Base-by-base conservation (phyloP, 2,113 vertebrate species). In the Chascanopsetta lugubris region DNA sequence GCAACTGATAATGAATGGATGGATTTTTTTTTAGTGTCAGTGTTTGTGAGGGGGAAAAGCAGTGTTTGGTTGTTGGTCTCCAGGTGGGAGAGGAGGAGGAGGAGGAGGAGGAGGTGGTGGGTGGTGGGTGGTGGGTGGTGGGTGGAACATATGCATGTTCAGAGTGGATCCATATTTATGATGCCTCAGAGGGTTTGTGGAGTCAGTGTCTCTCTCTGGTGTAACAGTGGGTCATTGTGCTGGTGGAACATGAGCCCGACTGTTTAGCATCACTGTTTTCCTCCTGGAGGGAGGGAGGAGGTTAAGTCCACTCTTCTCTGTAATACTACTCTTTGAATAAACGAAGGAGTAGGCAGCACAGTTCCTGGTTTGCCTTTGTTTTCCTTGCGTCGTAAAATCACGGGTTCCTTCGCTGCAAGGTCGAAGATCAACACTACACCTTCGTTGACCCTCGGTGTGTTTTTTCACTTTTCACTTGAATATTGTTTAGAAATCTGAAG, bases 151-250 rank as follows among this genome's bases (percentile, higher is more conserved):
- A 76, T 79, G 69, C 17, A 4, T 54, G 62, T 72, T 73, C 66
- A 43, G 60, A 36, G 53, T 46, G 42, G 72, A 68, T 79, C 58
- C 83, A 80, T 77, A 77, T 82, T 84, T 67, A 83, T 77, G 60
- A 75, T 71, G 61, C 69, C 74, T 82, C 61, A 45, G 69, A 80
- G 75, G 70, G 43, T 22, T n/a, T 77, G 53, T 43, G 26, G 40
- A 66, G 62, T 74, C 42, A 7, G 25, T 30, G 48, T 71, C 26
- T 68, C 36, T 70, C 46, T 69, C 42, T 22, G 10, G 68, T 47
- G 56, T 26, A 77, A 83, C 77, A 85, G 73, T 73, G 59, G 79
- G 62, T 81, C 75, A 74, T 84, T 85, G 80, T 86, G 45, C 67
- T 65, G 61, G 30, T 74, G 69, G 55, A 84, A 72, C 87, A 64